These are phyloP conservation scores for Melanogrammus aeglefinus DNA, from an alignment of 2,797 vertebrate species.

Conservation along the genomic window DNA sequence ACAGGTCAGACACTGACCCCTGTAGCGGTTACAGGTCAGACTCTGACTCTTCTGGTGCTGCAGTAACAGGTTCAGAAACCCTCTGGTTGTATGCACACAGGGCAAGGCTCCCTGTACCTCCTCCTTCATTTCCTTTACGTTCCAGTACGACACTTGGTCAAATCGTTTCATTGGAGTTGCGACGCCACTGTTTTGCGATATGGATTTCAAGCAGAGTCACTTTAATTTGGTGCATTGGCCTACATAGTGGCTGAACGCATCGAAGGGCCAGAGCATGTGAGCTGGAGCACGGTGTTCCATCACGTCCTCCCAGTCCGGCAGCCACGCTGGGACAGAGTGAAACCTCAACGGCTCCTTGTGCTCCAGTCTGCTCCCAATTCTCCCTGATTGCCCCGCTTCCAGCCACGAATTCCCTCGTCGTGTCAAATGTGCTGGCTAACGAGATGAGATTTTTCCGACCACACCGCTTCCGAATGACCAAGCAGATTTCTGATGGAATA, in stretches of 20 bases:
- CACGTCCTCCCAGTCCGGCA: background rate
- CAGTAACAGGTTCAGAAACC: no score
- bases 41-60: no score
- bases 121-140: no score
- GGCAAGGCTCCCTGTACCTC: background rate
- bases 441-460: background rate
- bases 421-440: background rate
- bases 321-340: background rate
- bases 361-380: background rate
- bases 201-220: background rate
- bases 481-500: background rate
- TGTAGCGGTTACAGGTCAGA: no score
- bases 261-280: background rate
- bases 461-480: background rate
- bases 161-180: background rate
- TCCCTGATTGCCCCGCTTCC: background rate
- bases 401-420: background rate
- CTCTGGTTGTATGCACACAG: background rate
- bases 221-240: background rate
- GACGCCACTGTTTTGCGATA: background rate
- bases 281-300: background rate
- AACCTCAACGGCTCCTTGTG: background rate
- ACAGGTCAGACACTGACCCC: no score
- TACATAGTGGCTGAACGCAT: background rate
- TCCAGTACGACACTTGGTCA: no score